Evolutionary conservation across 2,797 vertebrate species (phyloP).

Genomic region (Semaprochilodus insignis): DNA sequence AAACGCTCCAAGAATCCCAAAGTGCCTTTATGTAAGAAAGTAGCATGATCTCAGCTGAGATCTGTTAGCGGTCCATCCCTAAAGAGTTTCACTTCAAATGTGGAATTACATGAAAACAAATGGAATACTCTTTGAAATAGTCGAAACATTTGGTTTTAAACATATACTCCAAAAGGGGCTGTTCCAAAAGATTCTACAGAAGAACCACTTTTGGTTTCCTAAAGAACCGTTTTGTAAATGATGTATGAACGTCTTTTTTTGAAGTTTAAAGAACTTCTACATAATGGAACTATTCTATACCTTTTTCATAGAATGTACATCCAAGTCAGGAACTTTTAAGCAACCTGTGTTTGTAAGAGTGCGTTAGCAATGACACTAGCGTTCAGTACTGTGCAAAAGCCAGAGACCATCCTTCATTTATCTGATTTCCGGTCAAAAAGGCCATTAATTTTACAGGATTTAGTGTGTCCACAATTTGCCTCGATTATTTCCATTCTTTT

Average conservation of each 20-base stretch:
- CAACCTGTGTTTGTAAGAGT: neutral
- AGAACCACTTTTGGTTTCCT: too few species aligned
- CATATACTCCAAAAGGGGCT: too few species aligned
- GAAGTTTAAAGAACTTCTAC: neutral
- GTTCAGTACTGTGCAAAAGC: too few species aligned
- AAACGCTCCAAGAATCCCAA: constrained; percentile 58
- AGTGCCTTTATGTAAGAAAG: constrained; percentile 59
- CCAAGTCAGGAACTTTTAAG: neutral
- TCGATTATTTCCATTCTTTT: too few species aligned
- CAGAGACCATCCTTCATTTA: too few species aligned
- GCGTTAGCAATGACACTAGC: neutral
- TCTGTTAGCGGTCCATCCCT: constrained; percentile 6
- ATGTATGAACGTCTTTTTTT: too few species aligned
- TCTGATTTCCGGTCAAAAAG: too few species aligned
- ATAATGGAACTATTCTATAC: neutral
- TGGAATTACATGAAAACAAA: neutral
- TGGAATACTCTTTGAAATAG: too few species aligned
- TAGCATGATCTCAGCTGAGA: constrained; percentile 25
- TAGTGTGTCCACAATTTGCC: too few species aligned
- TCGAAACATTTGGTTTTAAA: too few species aligned
- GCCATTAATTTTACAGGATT: too few species aligned
- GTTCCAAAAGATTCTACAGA: too few species aligned
- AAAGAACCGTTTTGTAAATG: neutral
- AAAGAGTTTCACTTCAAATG: neutral
- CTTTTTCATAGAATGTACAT: neutral